A percentile compares a stretch with the other conserved stretches of the same genome.
Conservation (phyloP, 2,888 invertebrate genomes). For the Drosophila nr. perissopoda region DNA sequence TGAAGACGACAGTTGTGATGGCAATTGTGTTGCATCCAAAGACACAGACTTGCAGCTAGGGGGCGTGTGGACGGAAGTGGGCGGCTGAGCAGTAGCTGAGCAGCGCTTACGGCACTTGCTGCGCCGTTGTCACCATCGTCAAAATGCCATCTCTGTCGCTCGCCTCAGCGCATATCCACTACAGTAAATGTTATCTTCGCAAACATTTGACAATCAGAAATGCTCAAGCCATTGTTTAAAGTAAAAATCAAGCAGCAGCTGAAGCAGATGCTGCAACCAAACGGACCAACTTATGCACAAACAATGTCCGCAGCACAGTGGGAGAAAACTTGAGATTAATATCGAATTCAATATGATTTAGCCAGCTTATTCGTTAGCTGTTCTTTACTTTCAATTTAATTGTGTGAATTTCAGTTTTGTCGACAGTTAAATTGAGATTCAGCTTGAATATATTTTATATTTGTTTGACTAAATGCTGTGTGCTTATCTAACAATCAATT, state of each 20-base stretch:
- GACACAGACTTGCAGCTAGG: neutral
- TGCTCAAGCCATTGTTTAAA: constrained; percentile 80
- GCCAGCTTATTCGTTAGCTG: neutral
- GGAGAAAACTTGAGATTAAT: neutral
- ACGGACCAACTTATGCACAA: constrained; percentile 43
- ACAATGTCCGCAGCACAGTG: constrained; percentile 49
- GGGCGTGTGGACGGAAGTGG: neutral
- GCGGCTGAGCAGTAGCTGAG: constrained; percentile 8
- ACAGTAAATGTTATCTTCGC: constrained; percentile 79
- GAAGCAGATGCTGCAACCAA: constrained; percentile 14
- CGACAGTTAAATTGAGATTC: neutral
- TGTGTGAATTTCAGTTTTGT: neutral
- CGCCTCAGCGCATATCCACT: constrained; percentile 68
- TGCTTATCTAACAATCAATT: constrained; percentile 8
- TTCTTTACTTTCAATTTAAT: neutral
- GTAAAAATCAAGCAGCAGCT: constrained; percentile 70
- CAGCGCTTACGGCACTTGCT: constrained; percentile 62
- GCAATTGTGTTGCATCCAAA: constrained; percentile 52
- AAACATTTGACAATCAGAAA: constrained; percentile 81
- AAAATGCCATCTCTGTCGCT: constrained; percentile 62
- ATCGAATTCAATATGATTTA: neutral
- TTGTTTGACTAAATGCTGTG: neutral
- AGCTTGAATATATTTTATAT: neutral
- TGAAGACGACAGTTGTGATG: constrained; percentile 58
- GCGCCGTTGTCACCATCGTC: constrained; percentile 44